These are phyloP conservation scores for Hippopotamus amphibius DNA, from an alignment of 2,113 vertebrate genomes.

Conservation along the genomic window DNA sequence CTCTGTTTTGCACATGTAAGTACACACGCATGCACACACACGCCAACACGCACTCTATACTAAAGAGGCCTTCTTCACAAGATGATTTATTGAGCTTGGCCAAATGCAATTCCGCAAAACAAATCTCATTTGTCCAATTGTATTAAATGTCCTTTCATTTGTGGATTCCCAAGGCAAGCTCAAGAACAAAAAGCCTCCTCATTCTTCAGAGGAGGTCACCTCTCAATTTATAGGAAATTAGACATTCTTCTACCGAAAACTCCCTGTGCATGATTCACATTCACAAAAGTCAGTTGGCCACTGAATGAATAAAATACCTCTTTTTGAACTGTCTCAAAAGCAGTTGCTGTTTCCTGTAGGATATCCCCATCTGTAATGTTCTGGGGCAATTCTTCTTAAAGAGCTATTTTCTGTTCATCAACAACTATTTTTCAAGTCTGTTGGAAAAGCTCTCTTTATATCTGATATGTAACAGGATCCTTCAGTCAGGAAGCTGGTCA, in stretches of 20 bases:
- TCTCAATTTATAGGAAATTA: neutral
- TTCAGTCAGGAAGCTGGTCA: constrained; percentile 50
- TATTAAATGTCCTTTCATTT: neutral
- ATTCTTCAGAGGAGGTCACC: neutral
- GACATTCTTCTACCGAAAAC: neutral
- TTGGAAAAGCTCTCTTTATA: neutral
- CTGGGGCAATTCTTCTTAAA: neutral
- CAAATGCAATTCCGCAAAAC: neutral
- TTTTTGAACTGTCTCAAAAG: neutral
- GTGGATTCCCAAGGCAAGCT: neutral
- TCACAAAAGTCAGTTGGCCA: neutral
- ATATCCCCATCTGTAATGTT: rapidly evolving
- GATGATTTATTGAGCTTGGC: neutral
- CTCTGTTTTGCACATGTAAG: neutral
- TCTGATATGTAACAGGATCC: neutral
- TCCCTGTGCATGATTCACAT: neutral
- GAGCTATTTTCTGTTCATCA: neutral
- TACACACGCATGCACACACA: rapidly evolving
- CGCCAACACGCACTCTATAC: rapidly evolving
- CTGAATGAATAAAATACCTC: neutral
- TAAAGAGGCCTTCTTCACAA: neutral
- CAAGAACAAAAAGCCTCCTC: neutral
- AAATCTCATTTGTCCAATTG: neutral
- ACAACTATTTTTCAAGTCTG: neutral
- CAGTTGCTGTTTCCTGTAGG: neutral